Base-by-base conservation (phyloP, 2,888 invertebrate genomes). In the Drosophila cracens region DNA sequence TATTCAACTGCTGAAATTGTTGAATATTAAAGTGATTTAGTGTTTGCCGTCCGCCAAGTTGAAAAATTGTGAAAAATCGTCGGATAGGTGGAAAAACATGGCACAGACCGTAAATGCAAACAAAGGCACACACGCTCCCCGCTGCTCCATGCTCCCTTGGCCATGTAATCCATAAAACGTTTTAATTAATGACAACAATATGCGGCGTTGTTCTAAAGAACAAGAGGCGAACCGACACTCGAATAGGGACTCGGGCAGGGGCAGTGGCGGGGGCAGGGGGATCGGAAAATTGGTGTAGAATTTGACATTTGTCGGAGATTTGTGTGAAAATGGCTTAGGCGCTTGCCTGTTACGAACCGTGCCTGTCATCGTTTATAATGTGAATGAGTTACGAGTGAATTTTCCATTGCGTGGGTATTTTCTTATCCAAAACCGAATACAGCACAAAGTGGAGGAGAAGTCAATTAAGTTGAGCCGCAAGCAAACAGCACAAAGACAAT, bases 121-220 rank as follows among this genome's bases (percentile, higher is more conserved):
- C 48, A 66, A 18, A 61, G 38, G 40, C 25, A 51, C 18, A 43
- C 31, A 33, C 52, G 31, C 52, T 25, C 29, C 43, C 61, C 70
- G 70, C 68, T 59, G 40, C 52, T 66, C 52, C 53, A 53, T 58
- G 63, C 74, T 65, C 65, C 74, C 69, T 71, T 79, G 72, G 53
- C 70, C 83, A 74, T 88, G 87, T 90, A 82, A 90, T 90, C 87
- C 89, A 87, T 87, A 88, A 87, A 87, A 90, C 90, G 87, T 86
- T 87, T 87, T 87, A 87, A 87, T 87, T 87, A 87, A 87, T 87
- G 88, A 86, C 87, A 88, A 88, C 90, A 87, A 87, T 89, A 86
- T 90, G 88, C 85, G 87, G 85, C 80, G 72, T 78, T 90, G 82
- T 87, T 71, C 80, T 31, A 18, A 73, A 67, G 79, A 54, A 53